These are phyloP conservation scores for Cyanoramphus novaezelandiae DNA, from an alignment of 2,113 vertebrate genomes.

Conservation along the genomic window DNA sequence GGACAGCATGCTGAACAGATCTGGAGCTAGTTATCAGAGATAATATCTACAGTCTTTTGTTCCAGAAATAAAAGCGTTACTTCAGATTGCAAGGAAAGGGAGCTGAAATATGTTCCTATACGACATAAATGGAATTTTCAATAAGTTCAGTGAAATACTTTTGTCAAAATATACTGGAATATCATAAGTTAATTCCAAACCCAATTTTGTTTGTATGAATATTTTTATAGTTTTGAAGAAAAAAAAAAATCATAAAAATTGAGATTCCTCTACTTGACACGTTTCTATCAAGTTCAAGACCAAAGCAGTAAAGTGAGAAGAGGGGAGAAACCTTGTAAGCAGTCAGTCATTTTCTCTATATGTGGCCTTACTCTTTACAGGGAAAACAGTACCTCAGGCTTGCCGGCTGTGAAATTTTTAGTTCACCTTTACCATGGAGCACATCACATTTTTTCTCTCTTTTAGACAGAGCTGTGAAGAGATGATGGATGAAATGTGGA, in stretches of 20 bases:
- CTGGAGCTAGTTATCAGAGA: background rate
- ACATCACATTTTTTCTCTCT: background rate
- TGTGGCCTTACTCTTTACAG: background rate
- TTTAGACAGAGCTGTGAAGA: background rate
- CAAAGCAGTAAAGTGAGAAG: background rate
- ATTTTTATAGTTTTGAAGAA: background rate
- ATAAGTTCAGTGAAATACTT: background rate
- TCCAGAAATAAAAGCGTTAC: background rate
- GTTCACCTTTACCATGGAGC: background rate
- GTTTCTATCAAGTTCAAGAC: background rate
- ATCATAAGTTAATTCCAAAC: background rate
- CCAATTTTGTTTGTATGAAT: background rate
- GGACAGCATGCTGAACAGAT: background rate
- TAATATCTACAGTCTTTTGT: background rate
- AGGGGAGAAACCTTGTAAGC: background rate
- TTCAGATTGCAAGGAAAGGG: background rate
- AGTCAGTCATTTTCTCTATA: slow-evolving; percentile 4
- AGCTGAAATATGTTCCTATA: background rate
- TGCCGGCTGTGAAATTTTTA: slow-evolving; percentile 24
- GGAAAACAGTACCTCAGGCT: slow-evolving; percentile 8
- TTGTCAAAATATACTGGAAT: background rate
- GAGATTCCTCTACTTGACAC: background rate
- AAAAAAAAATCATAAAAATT: background rate
- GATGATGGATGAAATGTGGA: slow-evolving; percentile 45
- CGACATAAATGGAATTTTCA: background rate